phyloP scores from a whole-genome alignment of 2,113 vertebrate genomes.

The Nerophis lumbriciformis region DNA sequence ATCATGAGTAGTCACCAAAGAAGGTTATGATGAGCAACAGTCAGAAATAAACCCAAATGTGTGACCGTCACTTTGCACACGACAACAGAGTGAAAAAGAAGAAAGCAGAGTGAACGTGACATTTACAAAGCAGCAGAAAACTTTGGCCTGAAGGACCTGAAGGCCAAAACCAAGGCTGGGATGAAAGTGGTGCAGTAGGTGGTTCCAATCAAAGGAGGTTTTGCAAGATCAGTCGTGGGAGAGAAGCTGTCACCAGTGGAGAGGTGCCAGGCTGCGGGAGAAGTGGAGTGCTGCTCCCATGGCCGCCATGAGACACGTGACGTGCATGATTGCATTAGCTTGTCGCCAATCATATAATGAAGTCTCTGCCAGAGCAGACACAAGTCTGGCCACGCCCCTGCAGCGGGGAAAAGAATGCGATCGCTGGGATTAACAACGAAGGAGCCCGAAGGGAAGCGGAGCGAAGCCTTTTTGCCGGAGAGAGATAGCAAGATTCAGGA shows the following conservation, averaged over 20 bases:
- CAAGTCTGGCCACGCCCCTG: slow-evolving; percentile 61
- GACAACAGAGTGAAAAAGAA: neutral
- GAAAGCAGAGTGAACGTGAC: slow-evolving; percentile 14
- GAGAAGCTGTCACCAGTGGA: slow-evolving; percentile 64
- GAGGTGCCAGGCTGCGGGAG: slow-evolving; percentile 50
- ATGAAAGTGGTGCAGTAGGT: slow-evolving; percentile 61
- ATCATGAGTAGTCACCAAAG: neutral
- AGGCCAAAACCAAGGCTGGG: slow-evolving; percentile 41
- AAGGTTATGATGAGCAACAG: slow-evolving; percentile 11
- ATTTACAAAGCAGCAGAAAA: slow-evolving; percentile 21
- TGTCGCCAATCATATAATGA: slow-evolving; percentile 65
- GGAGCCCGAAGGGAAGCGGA: slow-evolving; percentile 51
- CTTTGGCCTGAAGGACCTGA: slow-evolving; percentile 41
- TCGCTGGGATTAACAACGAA: slow-evolving; percentile 69
- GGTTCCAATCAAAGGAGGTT: slow-evolving; percentile 71
- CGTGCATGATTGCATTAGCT: slow-evolving; percentile 67
- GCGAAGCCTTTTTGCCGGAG: slow-evolving; percentile 71
- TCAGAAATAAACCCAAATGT: slow-evolving; percentile 10
- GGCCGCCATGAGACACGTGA: slow-evolving; percentile 53
- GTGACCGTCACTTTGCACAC: neutral
- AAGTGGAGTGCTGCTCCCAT: slow-evolving; percentile 46
- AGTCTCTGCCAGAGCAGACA: slow-evolving; percentile 66
- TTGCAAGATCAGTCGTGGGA: slow-evolving; percentile 68
- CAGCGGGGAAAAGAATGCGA: slow-evolving; percentile 61
- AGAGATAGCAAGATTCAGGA: slow-evolving; percentile 76